phyloP scores from a whole-genome alignment of 1,140 invertebrate genomes.

The Formica selysi region DNA sequence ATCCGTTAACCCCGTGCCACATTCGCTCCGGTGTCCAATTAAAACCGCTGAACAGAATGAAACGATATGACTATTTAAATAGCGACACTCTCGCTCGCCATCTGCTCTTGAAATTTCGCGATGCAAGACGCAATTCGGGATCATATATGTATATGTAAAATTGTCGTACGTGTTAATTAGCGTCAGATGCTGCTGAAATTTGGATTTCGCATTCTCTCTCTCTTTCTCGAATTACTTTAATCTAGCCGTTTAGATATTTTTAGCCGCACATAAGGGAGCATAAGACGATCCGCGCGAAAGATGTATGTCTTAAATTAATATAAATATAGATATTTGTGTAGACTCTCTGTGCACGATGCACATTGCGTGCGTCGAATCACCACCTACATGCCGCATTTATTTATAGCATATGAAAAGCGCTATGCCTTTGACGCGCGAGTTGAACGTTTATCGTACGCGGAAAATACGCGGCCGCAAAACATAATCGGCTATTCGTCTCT shows the following conservation, averaged over 20 bases:
- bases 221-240: neutral
- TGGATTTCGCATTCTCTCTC: neutral
- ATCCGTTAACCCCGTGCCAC: constrained; percentile 12
- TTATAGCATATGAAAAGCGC: constrained; percentile 38
- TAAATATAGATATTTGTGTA: constrained; percentile 40
- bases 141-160: neutral
- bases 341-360: constrained; percentile 19
- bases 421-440: constrained; percentile 7
- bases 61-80: constrained; percentile 24
- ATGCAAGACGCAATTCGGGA: neutral
- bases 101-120: constrained; percentile 35
- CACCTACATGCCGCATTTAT: constrained; percentile 45
- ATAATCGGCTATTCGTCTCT: constrained; percentile 41
- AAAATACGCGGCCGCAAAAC: constrained; percentile 9
- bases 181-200: neutral
- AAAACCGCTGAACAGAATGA: neutral
- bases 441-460: constrained; percentile 38
- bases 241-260: constrained; percentile 37
- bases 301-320: constrained; percentile 43
- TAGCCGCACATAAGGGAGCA: neutral
- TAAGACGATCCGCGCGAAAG: neutral
- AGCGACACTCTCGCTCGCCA: neutral
- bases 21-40: constrained; percentile 19
- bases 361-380: neutral
- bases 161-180: constrained; percentile 6